Evolutionary conservation across 2,797 vertebrate species (phyloP).

Genomic region (Anguilla pacifica): DNA sequence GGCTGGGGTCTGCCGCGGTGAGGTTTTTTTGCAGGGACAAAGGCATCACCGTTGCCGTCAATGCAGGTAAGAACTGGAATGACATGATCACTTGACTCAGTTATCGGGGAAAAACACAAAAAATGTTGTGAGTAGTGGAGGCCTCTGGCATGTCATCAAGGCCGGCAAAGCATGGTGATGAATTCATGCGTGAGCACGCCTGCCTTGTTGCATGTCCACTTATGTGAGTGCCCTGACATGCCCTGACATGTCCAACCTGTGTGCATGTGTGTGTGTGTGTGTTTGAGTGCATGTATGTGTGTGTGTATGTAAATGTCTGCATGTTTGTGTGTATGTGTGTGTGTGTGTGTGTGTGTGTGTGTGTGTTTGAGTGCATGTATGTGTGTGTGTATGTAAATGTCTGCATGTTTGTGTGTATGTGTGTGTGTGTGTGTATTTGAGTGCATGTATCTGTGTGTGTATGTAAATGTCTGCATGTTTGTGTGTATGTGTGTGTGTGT

Average conservation of each 20-base stretch:
- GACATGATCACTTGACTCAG: constrained; percentile 35
- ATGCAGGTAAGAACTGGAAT: constrained; percentile 36
- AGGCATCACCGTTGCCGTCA: constrained; percentile 34
- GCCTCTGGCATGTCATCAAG: neutral
- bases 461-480: neutral
- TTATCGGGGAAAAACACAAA: constrained; percentile 26
- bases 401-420: too few species aligned
- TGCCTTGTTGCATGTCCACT: neutral
- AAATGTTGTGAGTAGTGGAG: neutral
- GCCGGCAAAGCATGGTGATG: neutral
- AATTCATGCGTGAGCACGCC: neutral
- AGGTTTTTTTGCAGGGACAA: neutral
- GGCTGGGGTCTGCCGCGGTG: constrained; percentile 25
- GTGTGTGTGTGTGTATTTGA: too few species aligned
- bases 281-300: too few species aligned
- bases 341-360: neutral
- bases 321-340: too few species aligned
- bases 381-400: too few species aligned
- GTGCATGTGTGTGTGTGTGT: too few species aligned
- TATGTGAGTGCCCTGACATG: neutral
- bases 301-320: too few species aligned
- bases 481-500: neutral
- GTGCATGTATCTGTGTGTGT: neutral
- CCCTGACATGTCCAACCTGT: too few species aligned
- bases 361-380: too few species aligned